Percentiles rank a stretch among this genome's conserved stretches.
Conservation (phyloP, 1,140 invertebrate species). For the Scylla paramamosain region DNA sequence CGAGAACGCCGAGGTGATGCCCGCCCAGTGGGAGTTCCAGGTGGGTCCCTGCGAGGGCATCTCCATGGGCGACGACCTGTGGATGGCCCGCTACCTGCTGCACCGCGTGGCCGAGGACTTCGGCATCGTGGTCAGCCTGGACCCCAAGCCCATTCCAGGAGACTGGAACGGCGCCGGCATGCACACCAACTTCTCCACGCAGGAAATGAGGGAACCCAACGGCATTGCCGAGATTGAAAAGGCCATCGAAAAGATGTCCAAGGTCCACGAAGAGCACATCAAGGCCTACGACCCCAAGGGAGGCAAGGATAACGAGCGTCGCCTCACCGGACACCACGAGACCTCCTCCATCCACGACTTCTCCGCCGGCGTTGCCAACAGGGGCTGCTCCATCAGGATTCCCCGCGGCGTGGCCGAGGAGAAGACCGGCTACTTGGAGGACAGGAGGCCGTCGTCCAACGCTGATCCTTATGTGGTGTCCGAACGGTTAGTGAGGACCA, state of each 20-base stretch:
- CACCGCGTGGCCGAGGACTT: conserved; percentile 46
- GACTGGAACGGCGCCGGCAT: conserved; percentile 50
- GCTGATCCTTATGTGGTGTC: conserved; percentile 43
- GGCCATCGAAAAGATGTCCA: conserved; percentile 38
- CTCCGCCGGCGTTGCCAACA: conserved; percentile 46
- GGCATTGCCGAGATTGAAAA: conserved; percentile 38
- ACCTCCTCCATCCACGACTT: conserved; percentile 55
- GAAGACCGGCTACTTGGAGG: conserved; percentile 41
- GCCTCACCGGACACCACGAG: conserved; percentile 26
- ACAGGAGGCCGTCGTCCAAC: conserved; percentile 39
- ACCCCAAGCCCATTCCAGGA: conserved; percentile 39
- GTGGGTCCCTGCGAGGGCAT: conserved; percentile 47
- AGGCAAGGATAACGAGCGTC: conserved; percentile 51
- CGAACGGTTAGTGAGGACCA: background rate
- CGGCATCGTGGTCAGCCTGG: background rate
- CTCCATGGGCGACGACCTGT: conserved; percentile 49
- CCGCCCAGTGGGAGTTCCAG: conserved; percentile 54
- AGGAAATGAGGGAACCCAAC: background rate
- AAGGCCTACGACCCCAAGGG: conserved; percentile 38
- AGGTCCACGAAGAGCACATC: conserved; percentile 42
- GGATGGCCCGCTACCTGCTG: conserved; percentile 46
- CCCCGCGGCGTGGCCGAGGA: conserved; percentile 38
- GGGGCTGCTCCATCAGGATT: conserved; percentile 35
- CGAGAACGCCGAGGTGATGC: conserved; percentile 46
- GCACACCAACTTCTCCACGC: conserved; percentile 45